Percentiles rank a stretch among this genome's conserved stretches.
phyloP scores from a whole-genome alignment of 1,140 invertebrate genomes.

The Nymphalis io region DNA sequence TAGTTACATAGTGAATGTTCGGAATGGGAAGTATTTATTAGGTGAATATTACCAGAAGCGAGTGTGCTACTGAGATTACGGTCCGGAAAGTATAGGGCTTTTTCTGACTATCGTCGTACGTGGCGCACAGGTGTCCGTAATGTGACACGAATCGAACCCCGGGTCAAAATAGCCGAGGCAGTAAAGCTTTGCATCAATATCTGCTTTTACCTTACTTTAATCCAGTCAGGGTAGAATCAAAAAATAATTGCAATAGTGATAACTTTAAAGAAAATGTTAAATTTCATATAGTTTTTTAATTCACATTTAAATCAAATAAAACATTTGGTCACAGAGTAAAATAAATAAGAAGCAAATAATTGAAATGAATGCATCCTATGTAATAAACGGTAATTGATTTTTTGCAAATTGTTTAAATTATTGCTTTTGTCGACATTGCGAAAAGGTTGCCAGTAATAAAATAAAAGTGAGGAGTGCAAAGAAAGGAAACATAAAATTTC shows the following conservation, averaged over 20 bases:
- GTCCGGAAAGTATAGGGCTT: constrained; percentile 53
- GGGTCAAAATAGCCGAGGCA: constrained; percentile 34
- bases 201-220: constrained; percentile 20
- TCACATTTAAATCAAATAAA: no score
- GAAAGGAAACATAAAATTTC: constrained; percentile 76
- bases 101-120: constrained; percentile 58
- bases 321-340: no score
- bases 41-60: constrained; percentile 68
- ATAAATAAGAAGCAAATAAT: not conserved
- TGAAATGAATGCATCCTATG: not conserved
- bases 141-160: constrained; percentile 51
- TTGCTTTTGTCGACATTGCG: constrained; percentile 37
- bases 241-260: not conserved
- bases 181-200: constrained; percentile 35
- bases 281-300: not conserved
- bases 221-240: not conserved
- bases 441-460: constrained; percentile 55
- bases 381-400: constrained; percentile 22
- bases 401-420: constrained; percentile 38
- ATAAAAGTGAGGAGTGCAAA: constrained; percentile 61
- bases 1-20: constrained; percentile 56
- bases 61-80: constrained; percentile 64
- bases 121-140: constrained; percentile 69
- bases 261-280: not conserved
- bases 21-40: constrained; percentile 71